Evolutionary conservation across 2,888 invertebrate genomes (phyloP).

Genomic region (Eilema sororculum): DNA sequence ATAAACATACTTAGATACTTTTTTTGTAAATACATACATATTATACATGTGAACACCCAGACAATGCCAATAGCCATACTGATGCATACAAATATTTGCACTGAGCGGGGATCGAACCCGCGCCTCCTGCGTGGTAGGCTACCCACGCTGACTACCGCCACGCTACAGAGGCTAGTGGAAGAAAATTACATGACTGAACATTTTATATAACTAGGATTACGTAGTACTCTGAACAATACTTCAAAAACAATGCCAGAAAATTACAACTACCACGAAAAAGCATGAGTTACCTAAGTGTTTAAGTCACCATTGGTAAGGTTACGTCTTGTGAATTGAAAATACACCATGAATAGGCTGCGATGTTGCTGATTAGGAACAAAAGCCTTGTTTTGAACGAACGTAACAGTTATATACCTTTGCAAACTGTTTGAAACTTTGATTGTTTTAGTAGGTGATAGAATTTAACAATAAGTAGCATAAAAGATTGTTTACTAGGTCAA

Average conservation of each 20-base stretch:
- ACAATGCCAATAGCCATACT: no score
- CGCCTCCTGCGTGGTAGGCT: no score
- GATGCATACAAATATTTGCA: no score
- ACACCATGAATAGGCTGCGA: slow-evolving; percentile 17
- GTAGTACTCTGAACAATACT: slow-evolving; percentile 29
- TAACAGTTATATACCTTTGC: slow-evolving; percentile 16
- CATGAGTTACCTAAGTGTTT: slow-evolving; percentile 59
- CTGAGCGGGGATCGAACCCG: no score
- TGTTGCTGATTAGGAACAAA: slow-evolving; percentile 28
- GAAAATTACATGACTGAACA: neutral
- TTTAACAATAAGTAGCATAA: neutral
- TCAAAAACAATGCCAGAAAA: slow-evolving; percentile 39
- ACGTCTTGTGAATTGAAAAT: slow-evolving; percentile 23
- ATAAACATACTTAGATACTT: no score
- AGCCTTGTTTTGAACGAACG: slow-evolving; percentile 16
- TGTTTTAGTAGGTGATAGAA: neutral
- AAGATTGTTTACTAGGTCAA: neutral
- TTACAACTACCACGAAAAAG: slow-evolving; percentile 42
- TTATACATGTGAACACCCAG: no score
- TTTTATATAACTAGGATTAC: slow-evolving; percentile 24
- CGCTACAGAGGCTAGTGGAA: no score
- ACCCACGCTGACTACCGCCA: no score
- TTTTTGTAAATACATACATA: no score
- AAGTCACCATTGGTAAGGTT: slow-evolving; percentile 52
- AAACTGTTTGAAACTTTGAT: slow-evolving; percentile 8